Conservation (phyloP, 2,888 invertebrate genomes). For the Trisateles emortualis region DNA sequence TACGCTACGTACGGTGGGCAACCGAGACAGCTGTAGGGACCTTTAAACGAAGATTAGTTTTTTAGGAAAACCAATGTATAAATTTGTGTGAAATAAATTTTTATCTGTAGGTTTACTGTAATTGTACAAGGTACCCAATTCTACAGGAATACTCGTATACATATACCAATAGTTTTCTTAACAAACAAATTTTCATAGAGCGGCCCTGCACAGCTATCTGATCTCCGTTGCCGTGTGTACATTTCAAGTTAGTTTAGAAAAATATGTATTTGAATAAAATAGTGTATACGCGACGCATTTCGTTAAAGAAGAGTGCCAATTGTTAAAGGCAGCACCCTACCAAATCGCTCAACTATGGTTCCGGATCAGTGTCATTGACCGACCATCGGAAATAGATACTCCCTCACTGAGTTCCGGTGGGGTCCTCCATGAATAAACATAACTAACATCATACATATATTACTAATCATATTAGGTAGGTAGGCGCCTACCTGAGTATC, state of each 20-base stretch:
- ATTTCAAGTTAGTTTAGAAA: neutral
- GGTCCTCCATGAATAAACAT: slow-evolving; percentile 54
- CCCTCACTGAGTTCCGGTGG: slow-evolving; percentile 66
- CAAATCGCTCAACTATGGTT: slow-evolving; percentile 70
- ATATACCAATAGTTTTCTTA: too few species aligned
- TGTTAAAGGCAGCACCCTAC: slow-evolving; percentile 59
- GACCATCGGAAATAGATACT: slow-evolving; percentile 77
- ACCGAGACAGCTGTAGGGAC: too few species aligned
- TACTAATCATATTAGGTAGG: slow-evolving; percentile 18
- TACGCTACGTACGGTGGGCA: too few species aligned
- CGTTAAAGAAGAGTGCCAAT: slow-evolving; percentile 56
- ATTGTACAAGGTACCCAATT: too few species aligned
- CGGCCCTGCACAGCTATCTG: too few species aligned
- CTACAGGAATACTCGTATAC: too few species aligned
- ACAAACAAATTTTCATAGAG: too few species aligned
- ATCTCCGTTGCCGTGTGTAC: too few species aligned
- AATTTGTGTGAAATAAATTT: too few species aligned
- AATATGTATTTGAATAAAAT: neutral
- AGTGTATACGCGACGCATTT: slow-evolving; percentile 14
- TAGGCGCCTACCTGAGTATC: slow-evolving; percentile 14
- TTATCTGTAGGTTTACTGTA: too few species aligned
- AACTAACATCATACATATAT: slow-evolving; percentile 28
- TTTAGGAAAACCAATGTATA: too few species aligned
- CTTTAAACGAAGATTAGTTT: too few species aligned
- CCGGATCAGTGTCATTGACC: slow-evolving; percentile 78